Base-by-base conservation (phyloP, 2,888 invertebrate genomes). In the Octodonta nipae region DNA sequence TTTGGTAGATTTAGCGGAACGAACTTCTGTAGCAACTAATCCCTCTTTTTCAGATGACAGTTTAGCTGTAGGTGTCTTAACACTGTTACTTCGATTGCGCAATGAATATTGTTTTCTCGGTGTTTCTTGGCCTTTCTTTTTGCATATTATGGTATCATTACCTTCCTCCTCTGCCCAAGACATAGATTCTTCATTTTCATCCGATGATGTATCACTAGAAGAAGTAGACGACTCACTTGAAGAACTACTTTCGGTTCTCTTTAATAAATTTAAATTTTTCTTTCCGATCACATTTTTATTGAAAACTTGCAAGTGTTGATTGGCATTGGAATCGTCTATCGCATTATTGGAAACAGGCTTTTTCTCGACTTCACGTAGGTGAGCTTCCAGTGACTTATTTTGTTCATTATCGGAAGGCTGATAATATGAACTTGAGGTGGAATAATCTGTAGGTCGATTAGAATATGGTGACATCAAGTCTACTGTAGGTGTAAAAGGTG, bases 401-500 rank as follows among this genome's bases (percentile, higher is more conserved):
- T 58, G 59, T 40, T 60, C 61, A 5, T 45, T 50, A 39, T 61
- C 61, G 0, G 58, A 58, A 6, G 61, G 61, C 41, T 57, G 55
- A 38, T 61, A 61, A 43, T 61, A 61, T 0, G 60, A 60, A 38
- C 58, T 59, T 2, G 56, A 53, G 3, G 59, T 56, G 1, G 61
- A 61, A 44, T 61, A 61, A 49, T 61, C 61, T 0, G 61, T 61
- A 2, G 51, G 50, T 22, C 60, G 42, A 33, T 45, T 43, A 8
- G 41, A 32, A 33, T 41, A 45, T 5, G 41, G 37, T 5, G 43
- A 35, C 5, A 27, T 16, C 13, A 35, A 14, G 16, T 40, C 39
- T 5, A 38, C 29, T 8, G 24, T 31, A 2, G 58, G 57, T 3
- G 58, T 56, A 5, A 56, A 38, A 5, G 52, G 45, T 2, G 53